Evolutionary conservation across 2,888 invertebrate species (phyloP).

Genomic region (Hedychridium roseum): DNA sequence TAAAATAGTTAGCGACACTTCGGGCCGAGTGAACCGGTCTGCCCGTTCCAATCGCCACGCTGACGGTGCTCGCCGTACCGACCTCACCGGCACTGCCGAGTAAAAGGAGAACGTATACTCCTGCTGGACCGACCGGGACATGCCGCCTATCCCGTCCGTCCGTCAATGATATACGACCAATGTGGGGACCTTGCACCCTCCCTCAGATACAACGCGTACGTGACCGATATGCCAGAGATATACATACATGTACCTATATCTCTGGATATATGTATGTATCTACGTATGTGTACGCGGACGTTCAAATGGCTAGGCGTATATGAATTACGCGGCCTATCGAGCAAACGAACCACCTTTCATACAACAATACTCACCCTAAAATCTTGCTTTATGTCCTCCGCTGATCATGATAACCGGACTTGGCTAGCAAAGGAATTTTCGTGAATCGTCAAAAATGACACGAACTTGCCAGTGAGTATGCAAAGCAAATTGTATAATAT

Average conservation of each 20-base stretch:
- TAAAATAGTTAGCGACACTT: conserved; percentile 65
- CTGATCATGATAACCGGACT: no score
- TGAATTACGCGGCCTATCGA: no score
- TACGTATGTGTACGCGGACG: no score
- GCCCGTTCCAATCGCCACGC: background rate
- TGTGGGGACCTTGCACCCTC: conserved; percentile 48
- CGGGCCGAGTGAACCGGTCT: conserved; percentile 35
- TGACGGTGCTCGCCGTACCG: conserved; percentile 11
- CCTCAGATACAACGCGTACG: conserved; percentile 56
- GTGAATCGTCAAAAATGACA: no score
- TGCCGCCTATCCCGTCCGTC: conserved; percentile 47
- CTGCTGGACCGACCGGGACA: no score
- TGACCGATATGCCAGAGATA: conserved; percentile 55
- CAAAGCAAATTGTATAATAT: no score
- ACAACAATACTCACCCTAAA: no score
- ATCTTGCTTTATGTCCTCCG: no score
- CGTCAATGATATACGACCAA: conserved; percentile 56
- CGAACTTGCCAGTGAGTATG: no score
- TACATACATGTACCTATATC: background rate
- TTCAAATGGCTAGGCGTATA: no score
- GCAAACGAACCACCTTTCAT: no score
- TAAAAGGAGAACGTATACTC: conserved; percentile 31
- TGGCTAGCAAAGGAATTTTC: no score
- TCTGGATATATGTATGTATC: background rate
- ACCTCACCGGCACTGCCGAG: conserved; percentile 31